Percentiles rank a stretch among this genome's conserved stretches.
These are phyloP conservation scores for Haliaeetus leucogaster DNA, from an alignment of 2,113 vertebrate genomes.

Conservation along the genomic window DNA sequence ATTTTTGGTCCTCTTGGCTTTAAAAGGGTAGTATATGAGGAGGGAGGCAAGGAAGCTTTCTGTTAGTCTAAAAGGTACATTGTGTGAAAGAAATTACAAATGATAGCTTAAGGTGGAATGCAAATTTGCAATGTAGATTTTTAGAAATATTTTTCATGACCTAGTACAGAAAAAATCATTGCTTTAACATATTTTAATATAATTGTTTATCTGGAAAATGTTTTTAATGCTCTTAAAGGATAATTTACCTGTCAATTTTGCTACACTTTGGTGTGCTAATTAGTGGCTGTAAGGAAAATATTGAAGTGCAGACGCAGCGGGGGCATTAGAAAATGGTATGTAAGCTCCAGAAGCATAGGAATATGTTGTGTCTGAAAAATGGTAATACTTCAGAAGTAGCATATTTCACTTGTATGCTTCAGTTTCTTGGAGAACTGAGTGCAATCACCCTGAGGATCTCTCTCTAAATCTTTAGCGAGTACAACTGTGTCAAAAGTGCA, in stretches of 20 bases:
- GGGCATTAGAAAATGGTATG: neutral
- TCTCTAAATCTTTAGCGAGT: neutral
- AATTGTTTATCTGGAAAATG: slow-evolving; percentile 62
- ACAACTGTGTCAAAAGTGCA: neutral
- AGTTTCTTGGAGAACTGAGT: neutral
- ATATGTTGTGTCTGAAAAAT: neutral
- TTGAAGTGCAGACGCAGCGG: slow-evolving; percentile 35
- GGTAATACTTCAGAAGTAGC: neutral
- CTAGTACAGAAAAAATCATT: slow-evolving; percentile 35
- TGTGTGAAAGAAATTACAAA: neutral
- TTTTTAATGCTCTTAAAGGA: slow-evolving; percentile 69
- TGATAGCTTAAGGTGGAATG: slow-evolving; percentile 33
- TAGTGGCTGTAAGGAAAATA: slow-evolving; percentile 70
- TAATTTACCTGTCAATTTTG: slow-evolving; percentile 73
- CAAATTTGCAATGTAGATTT: slow-evolving; percentile 35
- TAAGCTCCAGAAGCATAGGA: neutral
- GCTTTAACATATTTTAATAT: slow-evolving; percentile 51
- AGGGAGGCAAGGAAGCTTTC: neutral
- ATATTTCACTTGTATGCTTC: neutral
- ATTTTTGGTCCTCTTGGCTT: neutral
- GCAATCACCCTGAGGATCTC: neutral
- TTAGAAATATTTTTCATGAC: slow-evolving; percentile 55
- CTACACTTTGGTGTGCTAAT: slow-evolving; percentile 70
- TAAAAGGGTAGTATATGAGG: neutral
- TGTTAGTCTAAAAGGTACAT: neutral